Conservation (phyloP, 2,797 vertebrate genomes). For the Phrynocephalus forsythii region DNA sequence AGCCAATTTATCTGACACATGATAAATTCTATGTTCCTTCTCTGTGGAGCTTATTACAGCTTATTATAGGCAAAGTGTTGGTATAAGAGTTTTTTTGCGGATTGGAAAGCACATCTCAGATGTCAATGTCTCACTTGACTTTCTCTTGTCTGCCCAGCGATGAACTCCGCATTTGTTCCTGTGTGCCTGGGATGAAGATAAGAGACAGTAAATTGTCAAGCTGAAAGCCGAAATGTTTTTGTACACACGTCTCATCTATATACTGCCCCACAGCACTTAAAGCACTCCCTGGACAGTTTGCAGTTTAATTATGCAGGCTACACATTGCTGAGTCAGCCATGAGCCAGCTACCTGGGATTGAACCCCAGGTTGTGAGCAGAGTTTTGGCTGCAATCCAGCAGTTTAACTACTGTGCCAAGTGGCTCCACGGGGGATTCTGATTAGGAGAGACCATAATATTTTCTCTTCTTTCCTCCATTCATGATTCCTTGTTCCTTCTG, state of each 20-base stretch:
- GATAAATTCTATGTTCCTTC: neutral
- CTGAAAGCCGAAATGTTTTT: neutral
- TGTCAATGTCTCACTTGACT: neutral
- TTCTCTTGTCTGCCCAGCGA: neutral
- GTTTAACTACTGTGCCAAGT: too few relatives aligned
- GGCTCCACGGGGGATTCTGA: neutral
- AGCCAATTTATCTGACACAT: neutral
- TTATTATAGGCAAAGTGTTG: neutral
- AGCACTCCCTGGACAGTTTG: too few relatives aligned
- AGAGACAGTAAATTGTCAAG: neutral
- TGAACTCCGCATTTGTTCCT: neutral
- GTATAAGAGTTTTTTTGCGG: neutral
- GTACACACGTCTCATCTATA: neutral
- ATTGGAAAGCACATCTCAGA: neutral
- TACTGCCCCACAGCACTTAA: too few relatives aligned
- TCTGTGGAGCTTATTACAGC: neutral
- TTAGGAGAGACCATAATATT: neutral
- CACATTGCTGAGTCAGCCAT: too few relatives aligned
- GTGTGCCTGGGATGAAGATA: neutral
- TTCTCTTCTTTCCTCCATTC: neutral
- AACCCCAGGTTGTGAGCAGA: too few relatives aligned
- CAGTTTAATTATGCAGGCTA: too few relatives aligned
- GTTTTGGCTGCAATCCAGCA: too few relatives aligned
- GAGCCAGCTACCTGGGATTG: too few relatives aligned
- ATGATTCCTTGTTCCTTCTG: neutral